Evolutionary conservation across 35 echinoderm and acorn worm genomes (phyloP), one percentile per base, ranked within the genome.

Genomic region (Heliocidaris erythrogramma): DNA sequence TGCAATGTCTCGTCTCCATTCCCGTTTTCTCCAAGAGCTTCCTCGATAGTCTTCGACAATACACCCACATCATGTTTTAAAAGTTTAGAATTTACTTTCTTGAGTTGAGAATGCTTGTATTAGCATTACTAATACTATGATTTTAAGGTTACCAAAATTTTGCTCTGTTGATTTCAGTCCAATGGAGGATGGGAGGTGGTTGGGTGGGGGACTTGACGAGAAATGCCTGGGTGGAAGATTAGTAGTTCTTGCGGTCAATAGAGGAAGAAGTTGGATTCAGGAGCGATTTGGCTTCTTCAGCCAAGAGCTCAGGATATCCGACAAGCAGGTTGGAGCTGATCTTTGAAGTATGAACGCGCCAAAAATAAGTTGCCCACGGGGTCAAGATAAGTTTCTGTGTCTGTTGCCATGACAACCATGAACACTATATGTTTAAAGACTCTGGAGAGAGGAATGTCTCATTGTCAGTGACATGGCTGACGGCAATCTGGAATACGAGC

Each of bases 391-490:
- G 50, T 92, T 92, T 59, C 91, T 92, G 50, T 92, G 91, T 92
- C 48, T 92, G 91, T 92, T 92, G 91, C 50, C 47, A 92, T 92
- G 91, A 10, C n/a, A 59, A 92, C n/a, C 48, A 30, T 30, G 48
- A 92, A 92, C 48, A 92, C 29, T 48, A 92, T 49, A 92, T 32
- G 48, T 24, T 52, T n/a, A 59, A 92, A 59, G 91, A 92, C 91
- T 92, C 91, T 92, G 91, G 91, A 92, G 87, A 89, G 91, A 92
- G 49, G 49, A 92, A 92, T 92, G 91, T 59, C 91, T 92, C 91
- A 92, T 92, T 92, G 91, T 49, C 48, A 48, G 47, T 92, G 91
- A 92, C 91, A 92, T 50, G 29, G 91, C 91, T 92, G 49, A 30
- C 91, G 91, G 91, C 91, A 14, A 92, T 92, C 91, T 52, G 91